These are phyloP conservation scores for Leptobrachium ailaonicum DNA, from an alignment of 2,113 vertebrate genomes.

Conservation along the genomic window DNA sequence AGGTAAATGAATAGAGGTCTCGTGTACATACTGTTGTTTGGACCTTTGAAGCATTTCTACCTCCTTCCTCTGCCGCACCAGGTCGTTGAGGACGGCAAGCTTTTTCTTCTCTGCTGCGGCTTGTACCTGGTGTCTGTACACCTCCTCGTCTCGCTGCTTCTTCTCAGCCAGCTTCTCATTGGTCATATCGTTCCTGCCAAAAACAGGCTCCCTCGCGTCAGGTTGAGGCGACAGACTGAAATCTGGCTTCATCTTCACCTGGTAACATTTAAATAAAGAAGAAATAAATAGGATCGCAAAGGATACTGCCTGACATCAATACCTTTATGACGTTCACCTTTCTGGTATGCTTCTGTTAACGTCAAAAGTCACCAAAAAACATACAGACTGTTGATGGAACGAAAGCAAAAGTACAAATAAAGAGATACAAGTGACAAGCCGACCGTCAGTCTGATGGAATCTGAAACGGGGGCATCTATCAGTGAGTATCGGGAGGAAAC, in stretches of 20 bases:
- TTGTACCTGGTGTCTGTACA: conserved; percentile 65
- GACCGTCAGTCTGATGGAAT: too few relatives aligned
- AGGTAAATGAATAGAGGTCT: not conserved
- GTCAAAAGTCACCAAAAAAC: too few relatives aligned
- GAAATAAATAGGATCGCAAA: not conserved
- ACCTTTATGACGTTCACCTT: too few relatives aligned
- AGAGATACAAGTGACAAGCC: too few relatives aligned
- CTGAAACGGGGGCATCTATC: too few relatives aligned
- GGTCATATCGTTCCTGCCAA: conserved; percentile 56
- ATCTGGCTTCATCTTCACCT: conserved; percentile 63
- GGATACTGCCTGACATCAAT: too few relatives aligned
- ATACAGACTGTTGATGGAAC: too few relatives aligned
- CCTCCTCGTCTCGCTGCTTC: conserved; percentile 59
- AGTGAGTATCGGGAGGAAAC: too few relatives aligned
- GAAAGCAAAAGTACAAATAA: too few relatives aligned
- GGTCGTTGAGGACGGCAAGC: conserved; percentile 56
- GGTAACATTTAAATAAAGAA: not conserved
- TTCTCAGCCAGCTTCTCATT: conserved; percentile 52
- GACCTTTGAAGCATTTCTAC: conserved; percentile 67
- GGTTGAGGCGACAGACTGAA: conserved; percentile 59
- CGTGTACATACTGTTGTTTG: conserved; percentile 64
- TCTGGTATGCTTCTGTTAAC: too few relatives aligned
- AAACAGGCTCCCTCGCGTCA: conserved; percentile 54
- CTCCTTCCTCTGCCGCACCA: conserved; percentile 66
- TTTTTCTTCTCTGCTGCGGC: conserved; percentile 58